These are phyloP conservation scores for Hirudo medicinalis DNA, from an alignment of 1,140 invertebrate genomes.

Conservation along the genomic window DNA sequence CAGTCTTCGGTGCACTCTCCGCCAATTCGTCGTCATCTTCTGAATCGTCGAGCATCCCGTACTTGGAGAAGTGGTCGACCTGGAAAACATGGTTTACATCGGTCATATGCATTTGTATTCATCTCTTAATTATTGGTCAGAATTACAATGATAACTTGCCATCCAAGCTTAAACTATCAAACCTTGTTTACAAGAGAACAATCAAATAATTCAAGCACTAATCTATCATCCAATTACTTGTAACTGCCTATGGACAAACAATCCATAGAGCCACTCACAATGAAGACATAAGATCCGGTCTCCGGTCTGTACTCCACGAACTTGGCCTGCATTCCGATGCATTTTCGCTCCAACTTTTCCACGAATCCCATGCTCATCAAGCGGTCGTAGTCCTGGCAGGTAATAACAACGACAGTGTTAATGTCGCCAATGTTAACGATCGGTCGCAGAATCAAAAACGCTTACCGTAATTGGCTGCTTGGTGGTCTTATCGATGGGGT, in stretches of 20 bases:
- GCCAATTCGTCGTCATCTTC: constrained; percentile 62
- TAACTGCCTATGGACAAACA: no score
- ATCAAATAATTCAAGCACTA: no score
- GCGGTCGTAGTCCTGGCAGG: constrained; percentile 51
- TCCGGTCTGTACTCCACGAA: constrained; percentile 89
- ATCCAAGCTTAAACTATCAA: no score
- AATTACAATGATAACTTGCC: no score
- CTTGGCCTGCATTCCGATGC: constrained; percentile 67
- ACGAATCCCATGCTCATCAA: constrained; percentile 71
- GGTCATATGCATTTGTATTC: background rate
- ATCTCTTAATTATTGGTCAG: background rate
- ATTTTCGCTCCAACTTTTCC: constrained; percentile 66
- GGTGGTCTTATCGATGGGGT: constrained; percentile 75
- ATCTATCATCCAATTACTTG: no score
- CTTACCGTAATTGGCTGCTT: constrained; percentile 60
- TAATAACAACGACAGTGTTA: background rate
- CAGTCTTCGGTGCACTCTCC: constrained; percentile 14
- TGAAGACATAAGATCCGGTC: constrained; percentile 84
- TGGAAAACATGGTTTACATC: constrained; percentile 31
- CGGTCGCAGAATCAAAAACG: background rate
- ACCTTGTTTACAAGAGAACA: no score
- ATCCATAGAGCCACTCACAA: background rate
- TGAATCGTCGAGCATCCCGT: constrained; percentile 68
- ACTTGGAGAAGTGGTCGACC: constrained; percentile 93
- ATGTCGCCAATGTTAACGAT: background rate